A percentile compares a stretch with the other conserved stretches of the same genome.
These are phyloP conservation scores for Hippocampus comes DNA, from an alignment of 2,113 vertebrate species.

Conservation along the genomic window DNA sequence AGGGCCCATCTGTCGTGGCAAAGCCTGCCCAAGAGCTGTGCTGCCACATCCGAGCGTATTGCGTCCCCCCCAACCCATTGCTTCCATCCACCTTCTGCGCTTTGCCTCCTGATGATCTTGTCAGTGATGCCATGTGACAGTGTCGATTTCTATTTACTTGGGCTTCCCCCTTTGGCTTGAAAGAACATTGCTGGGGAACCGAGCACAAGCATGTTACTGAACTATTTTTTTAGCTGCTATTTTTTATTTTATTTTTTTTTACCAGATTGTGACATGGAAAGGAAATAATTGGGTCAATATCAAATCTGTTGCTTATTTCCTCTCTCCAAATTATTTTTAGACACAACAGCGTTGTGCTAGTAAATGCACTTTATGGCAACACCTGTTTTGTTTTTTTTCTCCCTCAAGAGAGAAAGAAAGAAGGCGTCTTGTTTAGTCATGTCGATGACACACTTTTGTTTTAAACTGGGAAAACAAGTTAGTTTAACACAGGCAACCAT, in stretches of 20 bases:
- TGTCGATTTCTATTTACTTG: slow-evolving; percentile 27
- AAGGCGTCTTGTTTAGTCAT: slow-evolving; percentile 21
- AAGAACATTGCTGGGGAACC: slow-evolving; percentile 1
- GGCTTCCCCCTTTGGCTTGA: slow-evolving; percentile 32
- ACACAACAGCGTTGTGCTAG: too few relatives aligned
- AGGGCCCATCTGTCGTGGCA: slow-evolving; percentile 66
- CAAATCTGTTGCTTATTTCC: too few relatives aligned
- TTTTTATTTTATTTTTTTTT: too few relatives aligned
- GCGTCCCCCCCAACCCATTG: slow-evolving; percentile 14
- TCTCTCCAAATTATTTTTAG: too few relatives aligned
- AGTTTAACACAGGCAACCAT: not conserved
- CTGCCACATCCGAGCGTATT: not conserved
- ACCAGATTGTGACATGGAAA: too few relatives aligned
- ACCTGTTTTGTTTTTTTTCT: not conserved
- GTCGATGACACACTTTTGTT: not conserved
- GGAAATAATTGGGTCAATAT: too few relatives aligned
- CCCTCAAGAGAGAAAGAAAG: not conserved
- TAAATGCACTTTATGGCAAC: not conserved
- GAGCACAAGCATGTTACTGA: not conserved
- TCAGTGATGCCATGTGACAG: slow-evolving; percentile 40
- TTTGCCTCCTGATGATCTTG: slow-evolving; percentile 38
- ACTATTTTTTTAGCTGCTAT: too few relatives aligned
- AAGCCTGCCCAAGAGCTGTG: slow-evolving; percentile 33
- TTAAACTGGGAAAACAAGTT: not conserved
- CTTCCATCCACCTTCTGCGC: slow-evolving; percentile 6